phyloP scores from a whole-genome alignment of 2,113 vertebrate genomes.

The Scartelaos histophorus region DNA sequence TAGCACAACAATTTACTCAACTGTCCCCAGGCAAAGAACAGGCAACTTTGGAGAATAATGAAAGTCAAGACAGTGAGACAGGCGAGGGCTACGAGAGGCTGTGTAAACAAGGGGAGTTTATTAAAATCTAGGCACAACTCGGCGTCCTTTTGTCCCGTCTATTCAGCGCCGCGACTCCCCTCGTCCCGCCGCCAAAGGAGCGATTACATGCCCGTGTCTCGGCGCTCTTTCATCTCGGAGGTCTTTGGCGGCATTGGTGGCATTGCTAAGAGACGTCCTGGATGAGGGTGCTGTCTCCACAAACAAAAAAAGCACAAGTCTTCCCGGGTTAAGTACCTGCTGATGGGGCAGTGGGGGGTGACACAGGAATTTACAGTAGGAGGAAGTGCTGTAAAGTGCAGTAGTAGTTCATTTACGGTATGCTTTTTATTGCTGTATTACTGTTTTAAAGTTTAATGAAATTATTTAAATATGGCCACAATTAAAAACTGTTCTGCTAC shows the following conservation, averaged over 20 bases:
- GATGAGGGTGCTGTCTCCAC: constrained; percentile 71
- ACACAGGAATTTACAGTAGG: constrained; percentile 54
- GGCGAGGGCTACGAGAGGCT: constrained; percentile 35
- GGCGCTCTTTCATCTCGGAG: constrained; percentile 75
- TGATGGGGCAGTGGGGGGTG: constrained; percentile 57
- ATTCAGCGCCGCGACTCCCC: constrained; percentile 53
- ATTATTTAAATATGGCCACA: no score
- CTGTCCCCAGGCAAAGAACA: constrained; percentile 68
- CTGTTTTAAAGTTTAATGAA: no score
- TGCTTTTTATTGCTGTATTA: not conserved
- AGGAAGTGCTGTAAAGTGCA: not conserved
- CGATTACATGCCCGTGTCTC: constrained; percentile 73
- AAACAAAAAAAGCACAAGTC: constrained; percentile 57
- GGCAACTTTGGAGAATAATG: constrained; percentile 67
- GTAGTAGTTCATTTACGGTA: not conserved
- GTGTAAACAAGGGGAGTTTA: constrained; percentile 73
- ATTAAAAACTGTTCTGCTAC: no score
- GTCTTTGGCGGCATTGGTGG: constrained; percentile 71
- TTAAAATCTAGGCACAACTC: constrained; percentile 65
- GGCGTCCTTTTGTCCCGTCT: constrained; percentile 66
- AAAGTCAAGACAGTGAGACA: constrained; percentile 53
- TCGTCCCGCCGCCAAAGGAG: constrained; percentile 58
- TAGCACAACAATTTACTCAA: constrained; percentile 80
- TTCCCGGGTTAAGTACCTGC: constrained; percentile 64
- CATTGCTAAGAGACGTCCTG: constrained; percentile 77